Evolutionary conservation across 1,140 invertebrate genomes (phyloP), one percentile per base, ranked within the genome.

Genomic region (Cydia fagiglandana): DNA sequence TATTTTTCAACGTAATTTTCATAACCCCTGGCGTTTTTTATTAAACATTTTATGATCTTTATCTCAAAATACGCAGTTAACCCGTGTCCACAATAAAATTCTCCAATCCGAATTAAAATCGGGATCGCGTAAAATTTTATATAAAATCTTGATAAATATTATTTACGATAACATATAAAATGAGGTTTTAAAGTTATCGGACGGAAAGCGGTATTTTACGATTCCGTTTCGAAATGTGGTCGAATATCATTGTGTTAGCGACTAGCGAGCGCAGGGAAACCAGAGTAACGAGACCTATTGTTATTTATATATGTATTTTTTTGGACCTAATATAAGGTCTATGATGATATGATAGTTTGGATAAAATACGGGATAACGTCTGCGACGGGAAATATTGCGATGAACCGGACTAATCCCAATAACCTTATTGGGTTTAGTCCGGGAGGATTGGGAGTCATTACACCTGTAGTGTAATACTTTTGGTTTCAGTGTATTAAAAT

Each of bases 121-220:
- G 56, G 56, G 20, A 61, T 61, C 17, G 20, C 56, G 56, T 61
- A 24, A 20, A 24, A 61, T 20, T 61, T 61, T 61, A 61, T 61
- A 61, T 61, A 24, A 61, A 61, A 61, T 61, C 56, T 61, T 61
- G 56, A 61, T 61, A 61, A 61, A 61, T 24, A 61, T 24, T 61
- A 24, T 61, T 61, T 61, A 61, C 56, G 56, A 61, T 61, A 61
- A 24, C 56, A 20, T 24, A 61, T 61, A 61, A 61, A 61, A 61
- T 24, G 56, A 61, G 56, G 56, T 61, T 61, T 61, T 61, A 61
- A 61, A 61, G 56, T 61, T 61, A 61, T 61, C 56, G 56, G 56
- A 20, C 56, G 56, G 56, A 12, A 61, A 61, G 56, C 56, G 56
- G 56, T 24, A 24, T 61, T 61, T 61, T 61, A 61, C 20, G 56